Conservation (phyloP, 1,140 invertebrate species). For the Pseudobourletiella spinata region DNA sequence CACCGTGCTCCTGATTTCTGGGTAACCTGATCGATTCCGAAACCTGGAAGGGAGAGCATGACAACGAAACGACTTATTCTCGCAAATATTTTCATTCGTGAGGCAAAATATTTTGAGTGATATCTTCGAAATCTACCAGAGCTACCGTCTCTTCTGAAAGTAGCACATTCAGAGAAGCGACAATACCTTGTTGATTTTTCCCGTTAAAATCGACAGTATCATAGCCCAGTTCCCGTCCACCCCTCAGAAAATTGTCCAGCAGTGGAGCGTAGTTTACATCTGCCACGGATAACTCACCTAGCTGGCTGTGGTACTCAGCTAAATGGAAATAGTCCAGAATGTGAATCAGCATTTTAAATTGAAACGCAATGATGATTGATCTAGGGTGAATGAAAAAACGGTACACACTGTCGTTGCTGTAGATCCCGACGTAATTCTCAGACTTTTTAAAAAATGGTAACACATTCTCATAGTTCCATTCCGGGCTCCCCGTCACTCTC, state of each 20-base stretch:
- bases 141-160: no score
- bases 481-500: slow-evolving; percentile 16
- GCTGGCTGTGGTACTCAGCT: slow-evolving; percentile 4
- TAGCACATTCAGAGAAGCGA: no score
- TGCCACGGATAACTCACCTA: background rate
- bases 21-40: slow-evolving; percentile 4
- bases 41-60: slow-evolving; percentile 3
- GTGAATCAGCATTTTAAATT: no score
- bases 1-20: slow-evolving; percentile 9
- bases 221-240: slow-evolving; percentile 6
- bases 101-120: no score
- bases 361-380: background rate
- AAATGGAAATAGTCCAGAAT: no score
- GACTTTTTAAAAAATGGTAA: slow-evolving; percentile 47
- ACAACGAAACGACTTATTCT: no score
- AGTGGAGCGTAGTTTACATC: slow-evolving; percentile 8
- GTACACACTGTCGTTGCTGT: slow-evolving; percentile 1
- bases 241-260: background rate
- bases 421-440: slow-evolving; percentile 37
- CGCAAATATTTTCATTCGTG: no score
- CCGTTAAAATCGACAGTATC: slow-evolving; percentile 14
- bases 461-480: slow-evolving; percentile 47
- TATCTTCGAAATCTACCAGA: no score
- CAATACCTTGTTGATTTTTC: background rate
- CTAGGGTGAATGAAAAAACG: no score